Evolutionary conservation across 1,140 invertebrate species (phyloP), one percentile per base, ranked within the genome.

Genomic region (Portunus trituberculatus): DNA sequence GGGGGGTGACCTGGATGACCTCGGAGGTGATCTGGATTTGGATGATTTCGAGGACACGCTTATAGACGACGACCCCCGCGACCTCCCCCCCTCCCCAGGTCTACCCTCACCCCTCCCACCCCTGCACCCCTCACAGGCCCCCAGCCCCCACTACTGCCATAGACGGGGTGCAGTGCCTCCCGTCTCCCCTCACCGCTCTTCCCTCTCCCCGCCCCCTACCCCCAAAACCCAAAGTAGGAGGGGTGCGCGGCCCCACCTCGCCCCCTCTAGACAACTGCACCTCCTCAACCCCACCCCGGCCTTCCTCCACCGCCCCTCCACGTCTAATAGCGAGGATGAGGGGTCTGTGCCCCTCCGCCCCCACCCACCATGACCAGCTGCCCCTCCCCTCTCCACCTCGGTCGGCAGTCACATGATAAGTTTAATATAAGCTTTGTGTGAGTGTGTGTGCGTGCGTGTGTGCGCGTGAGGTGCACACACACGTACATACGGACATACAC

Each of bases 181-280:
- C 91, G 76, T 20, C 48, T 93, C 93, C 95, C 39, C 82, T 89
- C 28, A 90, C 93, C n/a, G 48, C 94, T n/a, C 91, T 94, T 20
- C 92, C 90, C 89, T 93, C n/a, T 93, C 96, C 14, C 94, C 96
- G 28, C 96, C 96, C 96, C 83, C 87, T 96, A 12, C 96, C 96
- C 45, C 96, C 96, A n/a, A 96, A 96, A 67, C 96, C 96, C 7
- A 96, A 96, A 84, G 76, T 96, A 25, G 39, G 39, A 2, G 39
- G 96, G 94, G 82, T 94, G 92, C 10, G 59, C 92, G 1, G 86
- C 94, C 59, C 7, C 96, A 94, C 32, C 96, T 94, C 31, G 95
- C 96, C 14, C 96, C 96, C 25, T 96, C 96, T 0, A 88, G 96
- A 25, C 96, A 96, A 52, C 45, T 96, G 4, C 96, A 93, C 52